These are phyloP conservation scores for Tinamus guttatus DNA, from an alignment of 2,113 vertebrate species.

Conservation along the genomic window DNA sequence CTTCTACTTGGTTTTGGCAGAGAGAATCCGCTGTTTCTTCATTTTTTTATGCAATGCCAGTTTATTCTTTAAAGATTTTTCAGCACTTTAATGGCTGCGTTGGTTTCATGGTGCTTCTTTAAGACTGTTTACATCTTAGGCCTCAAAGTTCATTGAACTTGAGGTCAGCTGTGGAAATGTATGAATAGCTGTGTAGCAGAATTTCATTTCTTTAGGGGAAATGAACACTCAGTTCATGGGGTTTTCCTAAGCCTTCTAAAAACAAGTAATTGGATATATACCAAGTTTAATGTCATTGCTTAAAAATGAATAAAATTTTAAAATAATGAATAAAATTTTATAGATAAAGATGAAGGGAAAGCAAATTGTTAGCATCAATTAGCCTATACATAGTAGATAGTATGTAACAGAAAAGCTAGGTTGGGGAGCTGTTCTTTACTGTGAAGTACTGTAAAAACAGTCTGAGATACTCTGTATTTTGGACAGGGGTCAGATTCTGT, in stretches of 20 bases:
- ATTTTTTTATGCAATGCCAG: background rate
- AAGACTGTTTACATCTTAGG: background rate
- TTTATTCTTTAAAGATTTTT: background rate
- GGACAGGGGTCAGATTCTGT: background rate
- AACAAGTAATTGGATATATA: background rate
- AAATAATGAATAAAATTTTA: background rate
- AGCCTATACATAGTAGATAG: background rate
- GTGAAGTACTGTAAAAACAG: background rate
- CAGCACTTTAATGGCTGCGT: rapidly evolving
- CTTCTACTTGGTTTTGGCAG: background rate
- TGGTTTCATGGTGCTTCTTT: background rate
- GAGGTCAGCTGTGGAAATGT: background rate
- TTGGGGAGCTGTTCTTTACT: background rate
- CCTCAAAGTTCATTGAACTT: background rate
- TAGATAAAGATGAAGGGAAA: background rate
- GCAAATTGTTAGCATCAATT: background rate
- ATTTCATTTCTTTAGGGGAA: background rate
- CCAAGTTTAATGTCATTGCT: background rate
- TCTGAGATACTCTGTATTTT: background rate
- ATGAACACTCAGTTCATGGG: background rate
- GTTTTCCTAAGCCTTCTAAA: background rate
- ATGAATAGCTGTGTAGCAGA: background rate
- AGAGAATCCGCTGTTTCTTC: background rate
- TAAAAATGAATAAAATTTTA: background rate
- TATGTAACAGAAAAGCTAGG: background rate